These are phyloP conservation scores for Deilephila elpenor DNA, from an alignment of 2,888 invertebrate species.

Conservation along the genomic window DNA sequence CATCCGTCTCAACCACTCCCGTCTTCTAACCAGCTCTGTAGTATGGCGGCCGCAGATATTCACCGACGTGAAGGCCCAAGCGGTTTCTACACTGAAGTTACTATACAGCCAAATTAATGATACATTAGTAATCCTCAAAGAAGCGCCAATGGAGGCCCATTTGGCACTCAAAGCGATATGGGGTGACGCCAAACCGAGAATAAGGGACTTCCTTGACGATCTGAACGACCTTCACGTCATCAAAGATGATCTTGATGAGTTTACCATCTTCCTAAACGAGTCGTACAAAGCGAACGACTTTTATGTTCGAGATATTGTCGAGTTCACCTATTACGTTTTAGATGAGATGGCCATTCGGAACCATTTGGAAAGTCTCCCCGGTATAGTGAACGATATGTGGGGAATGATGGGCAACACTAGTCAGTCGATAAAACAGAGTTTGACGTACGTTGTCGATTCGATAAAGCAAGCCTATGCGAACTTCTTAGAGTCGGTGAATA, in stretches of 20 bases:
- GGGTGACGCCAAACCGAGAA: conserved; percentile 89
- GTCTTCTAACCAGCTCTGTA: conserved; percentile 91
- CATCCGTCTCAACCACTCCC: conserved; percentile 92
- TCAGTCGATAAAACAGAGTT: conserved; percentile 89
- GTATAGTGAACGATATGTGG: conserved; percentile 92
- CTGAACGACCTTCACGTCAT: conserved; percentile 89
- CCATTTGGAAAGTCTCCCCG: conserved; percentile 91
- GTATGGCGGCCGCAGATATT: conserved; percentile 92
- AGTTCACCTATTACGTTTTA: conserved; percentile 87
- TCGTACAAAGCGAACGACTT: conserved; percentile 93
- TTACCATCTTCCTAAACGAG: conserved; percentile 88
- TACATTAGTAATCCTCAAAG: conserved; percentile 73
- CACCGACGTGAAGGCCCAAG: conserved; percentile 70
- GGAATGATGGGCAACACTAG: conserved; percentile 94
- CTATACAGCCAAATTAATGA: conserved; percentile 76
- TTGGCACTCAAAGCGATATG: conserved; percentile 89
- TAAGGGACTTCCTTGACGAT: conserved; percentile 89
- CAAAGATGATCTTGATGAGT: conserved; percentile 88
- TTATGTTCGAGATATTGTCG: conserved; percentile 91
- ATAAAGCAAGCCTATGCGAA: conserved; percentile 89
- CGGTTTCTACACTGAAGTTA: conserved; percentile 64
- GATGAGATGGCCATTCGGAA: conserved; percentile 91
- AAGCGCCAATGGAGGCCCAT: conserved; percentile 87
- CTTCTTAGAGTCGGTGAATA: conserved; percentile 87
- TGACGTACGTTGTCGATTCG: conserved; percentile 89